Conservation (phyloP, 2,113 vertebrate genomes). For the Pelusios castaneus region DNA sequence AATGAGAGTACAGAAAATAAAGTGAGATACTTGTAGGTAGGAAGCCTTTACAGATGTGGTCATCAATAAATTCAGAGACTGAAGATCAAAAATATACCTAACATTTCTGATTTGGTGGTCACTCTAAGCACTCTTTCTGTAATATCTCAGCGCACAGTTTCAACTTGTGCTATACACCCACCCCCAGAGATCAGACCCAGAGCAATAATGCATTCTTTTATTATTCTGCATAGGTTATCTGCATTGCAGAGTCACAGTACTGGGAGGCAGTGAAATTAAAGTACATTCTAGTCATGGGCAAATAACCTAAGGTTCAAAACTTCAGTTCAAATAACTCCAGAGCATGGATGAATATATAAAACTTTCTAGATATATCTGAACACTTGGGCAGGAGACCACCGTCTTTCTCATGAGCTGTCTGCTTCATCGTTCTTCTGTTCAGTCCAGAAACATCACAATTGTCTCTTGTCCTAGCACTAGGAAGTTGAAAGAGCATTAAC, state of each 20-base stretch:
- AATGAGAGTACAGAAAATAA: conserved; percentile 50
- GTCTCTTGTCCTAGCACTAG: neutral
- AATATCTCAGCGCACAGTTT: conserved; percentile 14
- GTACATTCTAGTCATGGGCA: fast-evolving
- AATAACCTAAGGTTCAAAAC: neutral
- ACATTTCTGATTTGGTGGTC: neutral
- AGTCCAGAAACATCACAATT: neutral
- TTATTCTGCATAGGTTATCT: neutral
- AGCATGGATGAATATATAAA: neutral
- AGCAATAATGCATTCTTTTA: neutral
- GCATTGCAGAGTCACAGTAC: neutral
- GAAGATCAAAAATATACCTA: conserved; percentile 24
- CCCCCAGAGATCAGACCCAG: neutral
- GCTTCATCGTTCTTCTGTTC: neutral
- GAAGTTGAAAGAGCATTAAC: neutral
- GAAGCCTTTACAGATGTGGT: neutral
- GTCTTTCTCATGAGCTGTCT: neutral
- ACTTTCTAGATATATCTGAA: neutral
- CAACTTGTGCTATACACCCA: neutral
- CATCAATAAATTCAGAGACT: neutral
- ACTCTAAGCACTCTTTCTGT: neutral
- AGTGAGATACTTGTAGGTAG: conserved; percentile 23
- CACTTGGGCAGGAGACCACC: neutral
- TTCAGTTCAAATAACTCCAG: neutral
- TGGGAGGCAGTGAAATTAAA: neutral